A percentile compares a stretch with the other conserved stretches of the same genome.
Conservation (phyloP, 1,140 invertebrate genomes). For the Fopius arisanus region DNA sequence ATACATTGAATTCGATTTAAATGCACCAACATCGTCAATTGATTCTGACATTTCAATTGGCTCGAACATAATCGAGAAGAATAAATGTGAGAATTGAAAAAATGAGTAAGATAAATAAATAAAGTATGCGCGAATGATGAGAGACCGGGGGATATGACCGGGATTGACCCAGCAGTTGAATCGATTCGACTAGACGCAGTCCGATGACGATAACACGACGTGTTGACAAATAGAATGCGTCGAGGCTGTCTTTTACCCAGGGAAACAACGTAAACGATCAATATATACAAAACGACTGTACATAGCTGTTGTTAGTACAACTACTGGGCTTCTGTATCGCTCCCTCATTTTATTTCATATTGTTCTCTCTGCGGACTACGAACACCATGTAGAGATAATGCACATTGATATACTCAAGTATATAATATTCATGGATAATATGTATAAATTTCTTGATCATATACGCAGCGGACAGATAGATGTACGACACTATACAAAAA, state of each 20-base stretch:
- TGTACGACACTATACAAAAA: neutral
- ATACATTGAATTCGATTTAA: too few species aligned
- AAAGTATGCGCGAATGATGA: neutral
- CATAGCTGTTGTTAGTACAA: neutral
- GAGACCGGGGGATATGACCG: neutral
- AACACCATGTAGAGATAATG: neutral
- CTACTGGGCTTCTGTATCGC: neutral
- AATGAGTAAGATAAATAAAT: neutral
- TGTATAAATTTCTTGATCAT: neutral
- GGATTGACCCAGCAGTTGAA: constrained; percentile 14
- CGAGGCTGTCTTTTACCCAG: constrained; percentile 7
- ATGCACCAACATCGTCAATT: too few species aligned
- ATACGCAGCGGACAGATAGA: neutral
- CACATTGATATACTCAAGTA: neutral
- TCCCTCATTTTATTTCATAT: neutral
- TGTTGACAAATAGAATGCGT: constrained; percentile 24
- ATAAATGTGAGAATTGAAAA: neutral
- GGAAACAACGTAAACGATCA: neutral
- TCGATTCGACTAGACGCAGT: constrained; percentile 27
- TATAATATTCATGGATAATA: neutral
- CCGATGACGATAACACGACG: constrained; percentile 14
- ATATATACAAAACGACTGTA: constrained; percentile 12
- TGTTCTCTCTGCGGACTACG: neutral
- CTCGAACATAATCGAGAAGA: neutral
- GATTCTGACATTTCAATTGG: too few species aligned